Conservation (phyloP, 2,797 vertebrate genomes). For the Macrochelys suwanniensis region DNA sequence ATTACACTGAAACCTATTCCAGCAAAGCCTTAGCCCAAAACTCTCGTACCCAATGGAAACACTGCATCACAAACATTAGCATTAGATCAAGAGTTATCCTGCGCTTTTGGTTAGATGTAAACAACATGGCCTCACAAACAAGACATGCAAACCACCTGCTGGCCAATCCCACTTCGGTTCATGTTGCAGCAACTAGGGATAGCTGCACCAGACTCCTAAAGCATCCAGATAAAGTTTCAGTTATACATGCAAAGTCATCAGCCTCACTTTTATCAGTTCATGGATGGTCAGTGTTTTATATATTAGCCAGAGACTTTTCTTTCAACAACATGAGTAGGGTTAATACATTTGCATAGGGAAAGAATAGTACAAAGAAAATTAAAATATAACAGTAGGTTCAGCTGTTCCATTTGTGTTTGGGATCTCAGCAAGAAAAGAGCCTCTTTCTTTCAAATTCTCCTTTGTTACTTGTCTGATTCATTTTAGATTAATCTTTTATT, state of each 20-base stretch:
- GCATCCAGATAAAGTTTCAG: constrained; percentile 33
- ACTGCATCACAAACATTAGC: background rate
- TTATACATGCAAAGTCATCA: constrained; percentile 29
- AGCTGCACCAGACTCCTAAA: background rate
- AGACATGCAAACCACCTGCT: background rate
- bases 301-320: constrained; percentile 3
- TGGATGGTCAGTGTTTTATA: constrained; percentile 60
- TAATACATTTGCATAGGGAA: constrained; percentile 70
- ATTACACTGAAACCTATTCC: background rate
- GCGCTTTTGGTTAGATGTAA: background rate
- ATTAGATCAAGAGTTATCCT: background rate
- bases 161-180: background rate
- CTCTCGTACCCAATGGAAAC: background rate
- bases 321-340: constrained; percentile 54
- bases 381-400: constrained; percentile 77
- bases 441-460: constrained; percentile 77
- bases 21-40: background rate
- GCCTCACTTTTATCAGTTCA: constrained; percentile 32
- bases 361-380: constrained; percentile 72
- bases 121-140: background rate
- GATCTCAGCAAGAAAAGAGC: constrained; percentile 79
- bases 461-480: constrained; percentile 83
- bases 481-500: constrained; percentile 94
- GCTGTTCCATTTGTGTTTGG: constrained; percentile 77
- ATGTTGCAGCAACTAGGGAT: background rate